Evolutionary conservation across 2,888 invertebrate genomes (phyloP).

Genomic region (Lepas anatifera): DNA sequence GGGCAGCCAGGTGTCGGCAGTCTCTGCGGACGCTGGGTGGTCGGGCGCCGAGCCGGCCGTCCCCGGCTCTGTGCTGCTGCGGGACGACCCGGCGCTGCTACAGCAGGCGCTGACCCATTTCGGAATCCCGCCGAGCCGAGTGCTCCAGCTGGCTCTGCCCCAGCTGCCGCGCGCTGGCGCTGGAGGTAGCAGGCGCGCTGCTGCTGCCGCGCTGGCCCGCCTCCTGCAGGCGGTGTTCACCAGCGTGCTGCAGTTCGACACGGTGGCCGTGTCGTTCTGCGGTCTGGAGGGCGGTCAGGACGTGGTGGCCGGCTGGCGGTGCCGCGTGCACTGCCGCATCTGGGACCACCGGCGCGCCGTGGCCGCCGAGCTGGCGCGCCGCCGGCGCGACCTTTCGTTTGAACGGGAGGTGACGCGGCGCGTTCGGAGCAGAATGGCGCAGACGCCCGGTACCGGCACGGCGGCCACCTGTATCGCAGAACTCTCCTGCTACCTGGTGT

Average conservation of each 20-base stretch:
- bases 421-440: neutral
- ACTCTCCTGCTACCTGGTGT: neutral
- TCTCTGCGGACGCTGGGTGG: neutral
- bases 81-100: neutral
- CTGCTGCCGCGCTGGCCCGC: neutral
- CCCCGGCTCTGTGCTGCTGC: neutral
- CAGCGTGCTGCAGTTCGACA: neutral
- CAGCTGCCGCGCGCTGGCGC: neutral
- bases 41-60: neutral
- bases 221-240: neutral
- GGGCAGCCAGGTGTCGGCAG: too few species aligned
- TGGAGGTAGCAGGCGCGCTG: neutral
- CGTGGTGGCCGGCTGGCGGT: neutral
- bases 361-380: neutral
- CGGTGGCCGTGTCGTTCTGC: neutral
- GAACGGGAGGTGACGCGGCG: neutral
- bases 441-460: neutral
- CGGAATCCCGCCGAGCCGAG: neutral
- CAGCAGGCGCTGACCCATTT: neutral
- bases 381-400: neutral
- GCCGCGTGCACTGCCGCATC: neutral
- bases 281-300: neutral
- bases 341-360: neutral
- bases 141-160: neutral
- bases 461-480: neutral